These are phyloP conservation scores for Callinectes sapidus DNA, from an alignment of 2,888 invertebrate genomes.

Conservation along the genomic window DNA sequence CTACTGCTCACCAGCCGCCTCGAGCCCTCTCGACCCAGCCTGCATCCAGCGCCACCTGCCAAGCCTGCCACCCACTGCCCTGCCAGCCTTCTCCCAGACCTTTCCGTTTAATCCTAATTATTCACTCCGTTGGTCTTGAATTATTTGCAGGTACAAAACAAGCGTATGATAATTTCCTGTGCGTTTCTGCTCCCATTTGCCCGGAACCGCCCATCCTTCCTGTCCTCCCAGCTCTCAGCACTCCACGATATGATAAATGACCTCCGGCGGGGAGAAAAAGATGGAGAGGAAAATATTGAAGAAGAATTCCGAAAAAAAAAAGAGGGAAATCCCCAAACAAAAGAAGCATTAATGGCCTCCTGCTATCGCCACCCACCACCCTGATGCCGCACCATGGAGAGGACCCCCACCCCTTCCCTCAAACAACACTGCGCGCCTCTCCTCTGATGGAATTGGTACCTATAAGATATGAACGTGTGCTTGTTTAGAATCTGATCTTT, in stretches of 20 bases:
- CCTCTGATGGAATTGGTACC: neutral
- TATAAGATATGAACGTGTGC: neutral
- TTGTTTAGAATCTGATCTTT: neutral
- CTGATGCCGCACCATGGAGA: neutral
- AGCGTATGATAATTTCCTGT: neutral
- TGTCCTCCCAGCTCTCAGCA: neutral
- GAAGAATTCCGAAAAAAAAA: neutral
- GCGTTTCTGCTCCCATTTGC: neutral
- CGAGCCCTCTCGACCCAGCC: constrained; percentile 1
- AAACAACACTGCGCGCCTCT: neutral
- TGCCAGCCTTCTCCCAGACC: neutral
- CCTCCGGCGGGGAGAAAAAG: neutral
- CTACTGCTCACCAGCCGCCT: constrained; percentile 17
- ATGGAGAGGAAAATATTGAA: neutral
- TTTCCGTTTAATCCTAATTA: neutral
- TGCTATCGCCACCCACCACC: neutral
- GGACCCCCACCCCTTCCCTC: neutral
- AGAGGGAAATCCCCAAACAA: neutral
- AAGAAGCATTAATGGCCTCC: constrained; percentile 3
- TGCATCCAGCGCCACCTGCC: constrained; percentile 14
- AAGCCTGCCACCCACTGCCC: neutral
- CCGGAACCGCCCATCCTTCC: neutral
- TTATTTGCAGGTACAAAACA: neutral
- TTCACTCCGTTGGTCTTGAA: neutral
- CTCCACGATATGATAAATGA: neutral